phyloP scores from a whole-genome alignment of 2,113 vertebrate species.

The Gulo gulo region DNA sequence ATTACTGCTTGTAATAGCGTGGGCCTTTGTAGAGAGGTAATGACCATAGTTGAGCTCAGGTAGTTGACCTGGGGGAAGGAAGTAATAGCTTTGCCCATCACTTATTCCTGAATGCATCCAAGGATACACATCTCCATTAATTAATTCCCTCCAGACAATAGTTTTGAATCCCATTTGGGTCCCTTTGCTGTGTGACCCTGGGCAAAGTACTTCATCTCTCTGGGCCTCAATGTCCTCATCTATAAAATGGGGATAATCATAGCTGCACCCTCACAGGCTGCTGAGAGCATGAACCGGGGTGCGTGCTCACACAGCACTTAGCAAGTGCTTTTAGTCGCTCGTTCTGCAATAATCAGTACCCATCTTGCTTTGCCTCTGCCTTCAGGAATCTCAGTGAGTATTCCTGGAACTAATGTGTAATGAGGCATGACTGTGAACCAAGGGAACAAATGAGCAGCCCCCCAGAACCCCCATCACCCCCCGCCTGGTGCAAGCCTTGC shows the following conservation, averaged over 20 bases:
- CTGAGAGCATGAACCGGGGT: not conserved
- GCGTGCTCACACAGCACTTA: too few species aligned
- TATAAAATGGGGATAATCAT: not conserved
- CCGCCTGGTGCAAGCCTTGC: not conserved
- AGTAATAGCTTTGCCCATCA: not conserved
- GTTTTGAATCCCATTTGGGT: not conserved
- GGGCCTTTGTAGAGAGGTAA: not conserved
- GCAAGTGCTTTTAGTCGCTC: fast-evolving
- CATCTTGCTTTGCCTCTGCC: fast-evolving
- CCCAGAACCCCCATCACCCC: fast-evolving
- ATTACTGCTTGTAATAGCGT: not conserved
- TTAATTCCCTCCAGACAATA: not conserved
- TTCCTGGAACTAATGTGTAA: not conserved
- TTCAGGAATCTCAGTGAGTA: not conserved
- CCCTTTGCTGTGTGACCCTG: not conserved
- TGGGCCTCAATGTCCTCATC: not conserved
- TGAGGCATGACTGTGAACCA: not conserved
- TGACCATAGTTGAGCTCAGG: not conserved
- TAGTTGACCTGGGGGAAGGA: not conserved
- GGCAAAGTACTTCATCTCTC: not conserved
- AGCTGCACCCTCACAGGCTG: not conserved
- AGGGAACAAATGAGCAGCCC: not conserved
- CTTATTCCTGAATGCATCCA: not conserved
- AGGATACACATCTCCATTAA: not conserved
- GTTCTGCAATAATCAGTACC: not conserved